Percentiles rank a stretch among this genome's conserved stretches.
phyloP scores from a whole-genome alignment of 2,797 vertebrate species.

The Sebastolobus alascanus region DNA sequence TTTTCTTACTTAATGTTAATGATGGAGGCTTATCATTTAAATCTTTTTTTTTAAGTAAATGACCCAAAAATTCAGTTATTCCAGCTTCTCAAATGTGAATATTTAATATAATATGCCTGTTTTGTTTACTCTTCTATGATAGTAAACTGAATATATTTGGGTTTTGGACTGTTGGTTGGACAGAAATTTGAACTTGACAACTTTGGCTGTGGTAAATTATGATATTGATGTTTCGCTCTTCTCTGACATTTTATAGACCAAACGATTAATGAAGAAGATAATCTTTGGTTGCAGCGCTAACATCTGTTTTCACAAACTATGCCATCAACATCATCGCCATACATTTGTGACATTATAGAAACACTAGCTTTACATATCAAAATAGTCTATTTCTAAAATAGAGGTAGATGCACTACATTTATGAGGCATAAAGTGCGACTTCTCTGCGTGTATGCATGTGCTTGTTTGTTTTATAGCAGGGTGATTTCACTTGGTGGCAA shows the following conservation, averaged over 20 bases:
- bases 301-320: neutral
- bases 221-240: neutral
- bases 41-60: neutral
- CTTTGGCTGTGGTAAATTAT: neutral
- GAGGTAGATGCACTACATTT: constrained; percentile 73
- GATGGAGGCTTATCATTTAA: neutral
- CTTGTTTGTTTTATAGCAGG: constrained; percentile 85
- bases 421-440: constrained; percentile 21
- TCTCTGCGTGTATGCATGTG: constrained; percentile 6
- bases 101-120: neutral
- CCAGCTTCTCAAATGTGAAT: neutral
- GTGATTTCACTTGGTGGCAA: constrained; percentile 98
- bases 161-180: neutral
- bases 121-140: neutral
- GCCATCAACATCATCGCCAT: neutral
- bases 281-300: neutral
- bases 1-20: neutral
- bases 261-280: neutral
- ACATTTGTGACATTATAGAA: constrained; percentile 12
- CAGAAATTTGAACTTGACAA: neutral
- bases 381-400: constrained; percentile 49
- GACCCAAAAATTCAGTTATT: neutral
- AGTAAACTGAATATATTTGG: neutral
- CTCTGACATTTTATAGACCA: neutral
- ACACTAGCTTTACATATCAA: constrained; percentile 40